Evolutionary conservation across 2,888 invertebrate genomes (phyloP), one percentile per base, ranked within the genome.

Genomic region (Lithophane socia): DNA sequence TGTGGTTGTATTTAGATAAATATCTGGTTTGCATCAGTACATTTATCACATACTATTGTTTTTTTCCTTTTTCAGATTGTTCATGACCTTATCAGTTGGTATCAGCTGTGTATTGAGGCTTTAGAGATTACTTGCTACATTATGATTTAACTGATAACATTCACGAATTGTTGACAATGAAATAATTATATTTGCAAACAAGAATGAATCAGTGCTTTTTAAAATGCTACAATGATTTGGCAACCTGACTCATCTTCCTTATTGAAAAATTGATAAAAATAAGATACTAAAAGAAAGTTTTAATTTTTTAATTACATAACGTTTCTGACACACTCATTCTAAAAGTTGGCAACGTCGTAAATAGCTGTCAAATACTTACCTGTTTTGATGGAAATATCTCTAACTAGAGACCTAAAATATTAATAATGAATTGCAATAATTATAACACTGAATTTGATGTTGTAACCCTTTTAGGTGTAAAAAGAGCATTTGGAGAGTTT

Each of bases 291-390:
- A 49, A 61, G 18, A 58, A 75, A 42, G 24, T 60, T 1, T 44
- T 0, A 60, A 58, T 64, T 63, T 60, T 74, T 82, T 78, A 82
- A 85, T 74, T 85, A 72, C 71, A 66, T 71, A 24, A 60, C 69
- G 77, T 69, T 68, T 42, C 16, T 42, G 13, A 56, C 9, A 42
- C 12, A 37, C 37, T 37, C 37, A 37, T 37, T 37, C 37, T 37
- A 37, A 37, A 37, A 37, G 37, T 37, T 5, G 37, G 37, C 37
- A 37, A 37, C 37, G 37, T 37, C 5, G 37, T 5, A 37, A 37
- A 37, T 5, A 37, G 37, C 37, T 37, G 37, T 37, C 37, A 37
- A 37, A 37, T 37, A 37, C 4, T 37, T 37, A 37, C 4, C 37
- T 37, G 37, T 37, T 37, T 37, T 37, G 37, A 37, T 37, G 37